Percentiles rank a stretch among this genome's conserved stretches.
Conservation (phyloP, 1,140 invertebrate genomes). For the Orchestia grillus region DNA sequence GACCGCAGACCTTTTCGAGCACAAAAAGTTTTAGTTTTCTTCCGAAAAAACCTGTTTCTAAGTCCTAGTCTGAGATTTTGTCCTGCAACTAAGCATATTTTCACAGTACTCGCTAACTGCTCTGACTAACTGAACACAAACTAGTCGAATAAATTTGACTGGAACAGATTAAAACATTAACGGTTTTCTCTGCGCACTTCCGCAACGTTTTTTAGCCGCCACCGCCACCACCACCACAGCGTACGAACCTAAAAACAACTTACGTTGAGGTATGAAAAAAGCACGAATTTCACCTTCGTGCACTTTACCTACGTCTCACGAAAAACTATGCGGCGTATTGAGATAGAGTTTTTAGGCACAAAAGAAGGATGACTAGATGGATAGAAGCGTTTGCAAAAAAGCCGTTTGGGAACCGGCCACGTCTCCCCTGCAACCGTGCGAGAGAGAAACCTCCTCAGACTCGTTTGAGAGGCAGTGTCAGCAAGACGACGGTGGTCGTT, state of each 20-base stretch:
- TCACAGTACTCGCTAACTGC: neutral
- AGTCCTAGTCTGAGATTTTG: neutral
- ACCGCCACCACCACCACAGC: too few relatives aligned
- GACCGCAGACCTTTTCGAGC: too few relatives aligned
- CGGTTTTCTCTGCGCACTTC: neutral
- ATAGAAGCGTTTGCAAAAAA: neutral
- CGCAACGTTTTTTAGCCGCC: neutral
- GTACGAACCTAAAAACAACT: neutral
- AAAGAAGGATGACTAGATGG: neutral
- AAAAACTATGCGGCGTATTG: neutral
- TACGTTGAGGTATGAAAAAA: neutral
- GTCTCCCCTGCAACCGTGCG: neutral
- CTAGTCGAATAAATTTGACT: neutral
- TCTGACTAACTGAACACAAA: neutral
- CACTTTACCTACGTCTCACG: neutral
- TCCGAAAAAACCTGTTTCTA: too few relatives aligned
- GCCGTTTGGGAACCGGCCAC: neutral
- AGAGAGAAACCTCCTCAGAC: constrained; percentile 8
- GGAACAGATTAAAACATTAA: neutral
- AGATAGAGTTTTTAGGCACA: neutral
- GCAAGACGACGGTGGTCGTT: constrained; percentile 14
- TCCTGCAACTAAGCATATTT: neutral
- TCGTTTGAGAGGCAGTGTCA: neutral
- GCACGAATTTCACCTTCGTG: constrained; percentile 10
- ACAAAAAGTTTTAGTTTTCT: too few relatives aligned